A percentile compares a stretch with the other conserved stretches of the same genome.
Evolutionary conservation across 2,113 vertebrate species (phyloP).

Genomic region (Sorex araneus): DNA sequence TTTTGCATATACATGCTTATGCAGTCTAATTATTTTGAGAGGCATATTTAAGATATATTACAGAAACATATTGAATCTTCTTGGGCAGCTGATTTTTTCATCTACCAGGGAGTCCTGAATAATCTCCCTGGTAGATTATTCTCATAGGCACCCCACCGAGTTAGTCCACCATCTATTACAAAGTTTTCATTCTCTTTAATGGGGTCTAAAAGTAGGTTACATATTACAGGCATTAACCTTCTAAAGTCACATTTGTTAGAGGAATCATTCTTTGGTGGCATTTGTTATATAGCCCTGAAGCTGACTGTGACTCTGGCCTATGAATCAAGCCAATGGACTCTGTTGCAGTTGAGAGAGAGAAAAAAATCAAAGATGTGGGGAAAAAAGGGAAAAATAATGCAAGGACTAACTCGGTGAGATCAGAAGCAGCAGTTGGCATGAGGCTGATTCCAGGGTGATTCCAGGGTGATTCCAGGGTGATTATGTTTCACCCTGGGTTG

Average conservation of each 20-base stretch:
- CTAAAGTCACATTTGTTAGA: not conserved
- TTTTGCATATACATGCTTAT: not conserved
- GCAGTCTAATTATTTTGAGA: not conserved
- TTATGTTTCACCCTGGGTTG: rapidly evolving
- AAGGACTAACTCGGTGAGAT: too few relatives aligned
- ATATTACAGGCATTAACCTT: not conserved
- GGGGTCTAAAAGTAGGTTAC: not conserved
- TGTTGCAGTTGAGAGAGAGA: not conserved
- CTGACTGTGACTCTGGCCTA: not conserved
- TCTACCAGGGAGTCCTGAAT: not conserved
- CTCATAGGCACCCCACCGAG: not conserved
- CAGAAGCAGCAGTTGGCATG: not conserved
- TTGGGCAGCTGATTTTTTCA: not conserved
- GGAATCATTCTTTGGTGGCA: not conserved
- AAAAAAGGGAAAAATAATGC: not conserved
- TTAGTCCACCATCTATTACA: not conserved
- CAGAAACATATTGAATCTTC: not conserved
- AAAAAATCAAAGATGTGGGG: not conserved
- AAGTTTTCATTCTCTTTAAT: constrained; percentile 26
- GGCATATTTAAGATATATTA: not conserved
- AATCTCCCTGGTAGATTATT: too few relatives aligned
- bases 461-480: not conserved
- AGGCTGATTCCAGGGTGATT: not conserved
- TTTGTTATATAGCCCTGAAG: not conserved
- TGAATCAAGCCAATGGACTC: not conserved